Evolutionary conservation across 2,888 invertebrate species (phyloP), one percentile per base, ranked within the genome.

Genomic region (Lathronympha strigana): DNA sequence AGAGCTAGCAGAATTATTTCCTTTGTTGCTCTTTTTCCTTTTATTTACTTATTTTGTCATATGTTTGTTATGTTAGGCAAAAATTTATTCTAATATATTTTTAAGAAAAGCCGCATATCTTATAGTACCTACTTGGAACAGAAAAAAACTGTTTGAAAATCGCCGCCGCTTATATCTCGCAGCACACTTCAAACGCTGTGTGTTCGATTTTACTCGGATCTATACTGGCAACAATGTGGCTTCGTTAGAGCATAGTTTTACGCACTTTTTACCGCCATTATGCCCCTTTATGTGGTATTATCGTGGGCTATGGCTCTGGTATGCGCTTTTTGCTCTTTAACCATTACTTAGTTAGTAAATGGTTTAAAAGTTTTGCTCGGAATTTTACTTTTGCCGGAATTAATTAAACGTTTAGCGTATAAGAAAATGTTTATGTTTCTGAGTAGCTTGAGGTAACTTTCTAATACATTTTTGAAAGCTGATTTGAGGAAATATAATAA

Each of bases 181-280:
- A 9, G 19, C 57, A 45, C 19, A 17, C 57, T 8, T 45, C 74
- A 72, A 68, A 67, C 76, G 79, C 76, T 76, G 76, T 74, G 69
- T 73, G 79, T 84, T 82, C 80, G 80, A 84, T 80, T 86, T 86
- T 80, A 82, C 81, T 74, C 78, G 79, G 79, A 84, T 80, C 82
- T 77, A 78, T 81, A 81, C 71, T 66, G 74, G 75, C 84, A 83
- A 87, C 87, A 91, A 90, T 90, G 82, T 79, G 60, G 71, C 83
- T 90, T 91, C 90, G 89, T 91, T 91, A 91, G 87, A 76, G 76
- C 82, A 79, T 77, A 72, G 72, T 73, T 73, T 73, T 78, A 74
- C 81, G 79, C 74, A 82, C 83, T 87, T 88, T 88, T 87, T 88
- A 80, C 61, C 54, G 54, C 66, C 51, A 47, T 66, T 61, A 54